Evolutionary conservation across 2,888 invertebrate genomes (phyloP).

Genomic region (Agonopterix arenella): DNA sequence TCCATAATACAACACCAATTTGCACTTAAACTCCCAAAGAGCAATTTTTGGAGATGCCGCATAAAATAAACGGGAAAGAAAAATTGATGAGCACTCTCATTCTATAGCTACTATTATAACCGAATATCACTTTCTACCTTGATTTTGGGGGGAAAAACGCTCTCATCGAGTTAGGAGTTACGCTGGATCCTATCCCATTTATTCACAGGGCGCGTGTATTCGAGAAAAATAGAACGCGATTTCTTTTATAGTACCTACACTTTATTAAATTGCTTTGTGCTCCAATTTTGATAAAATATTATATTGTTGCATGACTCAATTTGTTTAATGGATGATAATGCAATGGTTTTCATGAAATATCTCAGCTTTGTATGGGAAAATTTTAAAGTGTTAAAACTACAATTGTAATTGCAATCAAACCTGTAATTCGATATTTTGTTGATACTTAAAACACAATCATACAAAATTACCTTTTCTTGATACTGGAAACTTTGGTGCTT

Average conservation of each 20-base stretch:
- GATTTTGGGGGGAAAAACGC: constrained; percentile 3
- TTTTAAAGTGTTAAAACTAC: too few species aligned
- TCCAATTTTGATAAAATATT: background rate
- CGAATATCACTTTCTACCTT: constrained; percentile 20
- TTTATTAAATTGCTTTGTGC: constrained; percentile 1
- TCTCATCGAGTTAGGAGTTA: constrained; percentile 1
- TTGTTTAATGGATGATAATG: constrained; percentile 4
- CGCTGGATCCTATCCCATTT: background rate
- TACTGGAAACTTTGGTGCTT: too few species aligned
- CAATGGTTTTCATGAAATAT: background rate
- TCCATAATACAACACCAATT: constrained; percentile 31
- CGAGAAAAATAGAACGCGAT: background rate
- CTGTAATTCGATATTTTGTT: too few species aligned
- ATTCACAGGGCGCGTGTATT: background rate
- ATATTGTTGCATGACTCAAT: constrained; percentile 4
- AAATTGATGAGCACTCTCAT: constrained; percentile 30
- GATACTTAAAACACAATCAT: too few species aligned
- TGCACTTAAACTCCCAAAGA: constrained; percentile 30
- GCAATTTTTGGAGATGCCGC: constrained; percentile 20
- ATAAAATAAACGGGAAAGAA: constrained; percentile 32
- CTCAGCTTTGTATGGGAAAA: too few species aligned
- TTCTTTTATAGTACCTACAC: background rate
- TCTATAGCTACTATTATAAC: constrained; percentile 27
- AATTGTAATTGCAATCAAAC: too few species aligned
- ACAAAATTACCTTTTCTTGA: too few species aligned